Evolutionary conservation across 2,888 invertebrate genomes (phyloP).

Genomic region (Drosophila fungiperda): DNA sequence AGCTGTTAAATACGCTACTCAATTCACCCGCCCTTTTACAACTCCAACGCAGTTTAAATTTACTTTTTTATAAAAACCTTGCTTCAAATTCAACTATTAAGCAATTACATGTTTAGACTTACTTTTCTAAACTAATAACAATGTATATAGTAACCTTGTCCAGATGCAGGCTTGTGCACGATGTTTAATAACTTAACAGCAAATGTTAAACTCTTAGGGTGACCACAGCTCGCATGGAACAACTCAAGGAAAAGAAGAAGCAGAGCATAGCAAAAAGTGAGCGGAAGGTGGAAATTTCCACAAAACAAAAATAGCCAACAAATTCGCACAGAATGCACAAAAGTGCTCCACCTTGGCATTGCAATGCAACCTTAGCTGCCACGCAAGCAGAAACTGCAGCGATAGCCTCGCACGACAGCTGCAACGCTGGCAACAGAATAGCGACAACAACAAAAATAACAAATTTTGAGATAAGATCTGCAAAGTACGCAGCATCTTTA

Average conservation of each 20-base stretch:
- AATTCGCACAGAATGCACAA: slow-evolving; percentile 71
- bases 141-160: not conserved
- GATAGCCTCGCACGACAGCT: slow-evolving; percentile 4
- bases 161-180: not conserved
- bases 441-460: slow-evolving; percentile 11
- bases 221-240: slow-evolving; percentile 11
- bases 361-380: slow-evolving; percentile 44
- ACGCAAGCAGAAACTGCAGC: slow-evolving; percentile 42
- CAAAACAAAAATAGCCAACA: slow-evolving; percentile 56
- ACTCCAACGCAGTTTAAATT: too few species aligned
- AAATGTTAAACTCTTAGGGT: slow-evolving; percentile 15
- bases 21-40: not conserved
- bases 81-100: not conserved
- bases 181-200: not conserved
- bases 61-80: not conserved
- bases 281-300: slow-evolving; percentile 59
- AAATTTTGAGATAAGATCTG: slow-evolving; percentile 47
- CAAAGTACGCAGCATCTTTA: slow-evolving; percentile 49
- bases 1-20: not conserved
- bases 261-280: slow-evolving; percentile 29
- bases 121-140: not conserved
- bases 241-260: slow-evolving; percentile 23
- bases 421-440: slow-evolving; percentile 8
- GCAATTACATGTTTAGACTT: not conserved
- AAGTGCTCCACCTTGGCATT: slow-evolving; percentile 76